Evolutionary conservation across 2,888 invertebrate species (phyloP).

Genomic region (Amorpha juglandis): DNA sequence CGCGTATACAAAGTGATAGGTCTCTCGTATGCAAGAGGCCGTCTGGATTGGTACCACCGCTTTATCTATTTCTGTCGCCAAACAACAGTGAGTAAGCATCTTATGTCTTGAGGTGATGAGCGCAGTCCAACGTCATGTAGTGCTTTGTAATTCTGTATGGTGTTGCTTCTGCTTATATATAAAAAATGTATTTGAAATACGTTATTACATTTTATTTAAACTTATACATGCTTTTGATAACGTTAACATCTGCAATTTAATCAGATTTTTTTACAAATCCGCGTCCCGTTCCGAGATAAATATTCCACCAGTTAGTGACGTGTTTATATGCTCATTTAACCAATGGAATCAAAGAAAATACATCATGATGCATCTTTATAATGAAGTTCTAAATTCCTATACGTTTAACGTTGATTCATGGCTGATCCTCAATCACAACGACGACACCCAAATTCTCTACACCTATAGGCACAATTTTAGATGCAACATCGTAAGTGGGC

Average conservation of each 20-base stretch:
- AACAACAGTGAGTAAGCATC: no score
- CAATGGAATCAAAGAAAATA: constrained; percentile 35
- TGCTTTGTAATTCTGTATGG: no score
- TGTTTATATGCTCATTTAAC: constrained; percentile 1
- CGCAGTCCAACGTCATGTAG: no score
- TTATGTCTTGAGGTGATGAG: no score
- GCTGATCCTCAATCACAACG: constrained; percentile 20
- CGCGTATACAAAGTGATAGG: no score
- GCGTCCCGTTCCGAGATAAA: neutral
- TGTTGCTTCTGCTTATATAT: no score
- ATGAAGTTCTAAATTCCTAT: constrained; percentile 16
- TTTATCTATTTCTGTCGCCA: no score
- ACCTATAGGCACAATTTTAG: constrained; percentile 39
- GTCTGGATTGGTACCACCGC: no score
- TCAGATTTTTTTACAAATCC: neutral
- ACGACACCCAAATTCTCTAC: constrained; percentile 23
- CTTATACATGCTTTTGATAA: no score
- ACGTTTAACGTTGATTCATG: constrained; percentile 14
- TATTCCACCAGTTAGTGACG: neutral
- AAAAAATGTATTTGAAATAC: no score
- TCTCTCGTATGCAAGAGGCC: no score
- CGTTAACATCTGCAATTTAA: neutral
- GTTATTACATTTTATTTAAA: no score
- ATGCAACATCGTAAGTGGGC: constrained; percentile 55
- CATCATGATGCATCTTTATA: constrained; percentile 9